Base-by-base conservation (phyloP, 2,888 invertebrate species). In the Oligia strigilis region DNA sequence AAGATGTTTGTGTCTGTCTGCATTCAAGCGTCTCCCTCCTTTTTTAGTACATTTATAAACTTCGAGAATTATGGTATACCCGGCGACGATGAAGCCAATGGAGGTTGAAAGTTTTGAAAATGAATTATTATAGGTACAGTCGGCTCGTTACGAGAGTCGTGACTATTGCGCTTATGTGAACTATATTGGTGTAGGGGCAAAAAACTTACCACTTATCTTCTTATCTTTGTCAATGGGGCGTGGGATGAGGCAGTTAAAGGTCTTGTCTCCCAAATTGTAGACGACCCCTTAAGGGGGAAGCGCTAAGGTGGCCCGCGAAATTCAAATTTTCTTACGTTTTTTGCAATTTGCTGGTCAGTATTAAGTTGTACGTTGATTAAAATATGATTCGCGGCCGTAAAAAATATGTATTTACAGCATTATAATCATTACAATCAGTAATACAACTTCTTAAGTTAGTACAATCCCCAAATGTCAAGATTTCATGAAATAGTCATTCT, bases 1-100 rank as follows among this genome's bases (percentile, higher is more conserved):
- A 70, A 77, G 65, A 62, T 75, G 65, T 70, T 85, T 72, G 64
- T 64, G 67, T 71, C 73, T 69, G 74, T 81, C 72, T 81, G 71
- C 81, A 65, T 81, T 85, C 64, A 74, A 77, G 66, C 67, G 71
- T 81, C 17, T 74, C 46, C 13, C 29, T 76, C 46, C 29, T 80
- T 75, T 79, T 84, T 72, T 84, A 72, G 19, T 70, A 66, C 14
- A 23, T 66, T 66, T 29, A 43, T 19, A 81, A 74, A 64, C n/a
- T 14, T 75, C 14, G 23, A 49, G 49, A 65, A 23, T 74, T 58
- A 43, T 52, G n/a, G 29, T 40, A 29, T 19, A n/a, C 13, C n/a
- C 40, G n/a, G 72, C 40, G 58, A 58, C n/a, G 17, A 40, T 55
- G 23, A 75, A 58, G 11, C 13, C 49, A 62, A 49, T 60, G n/a